Base-by-base conservation (phyloP, 2,113 vertebrate species). In the Menura novaehollandiae region DNA sequence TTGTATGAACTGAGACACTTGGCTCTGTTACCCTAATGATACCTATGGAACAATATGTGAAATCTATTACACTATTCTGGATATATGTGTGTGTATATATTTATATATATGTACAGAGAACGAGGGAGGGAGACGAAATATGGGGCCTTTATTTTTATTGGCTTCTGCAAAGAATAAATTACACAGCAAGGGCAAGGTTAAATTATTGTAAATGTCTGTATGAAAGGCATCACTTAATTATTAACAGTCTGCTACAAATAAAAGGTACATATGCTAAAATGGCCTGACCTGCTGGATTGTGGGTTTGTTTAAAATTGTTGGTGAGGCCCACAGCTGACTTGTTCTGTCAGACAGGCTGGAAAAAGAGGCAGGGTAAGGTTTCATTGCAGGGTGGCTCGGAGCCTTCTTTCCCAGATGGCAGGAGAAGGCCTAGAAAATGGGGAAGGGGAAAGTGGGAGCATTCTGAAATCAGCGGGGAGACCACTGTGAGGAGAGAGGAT, bases 161-260 rank as follows among this genome's bases (percentile, higher is more conserved):
- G 94, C 95, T 97, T 95, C 94, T 95, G 91, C 86, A 56, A 97
- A 77, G 96, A 89, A 94, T 96, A 93, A 97, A 93, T 97, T 96
- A 95, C 93, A 93, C 94, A 93, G 91, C 63, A 6, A 92, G 95
- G 95, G 95, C 95, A 95, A 95, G 94, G 95, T 95, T 96, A 97
- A 97, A 97, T 97, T 97, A 96, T 96, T 96, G 94, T 96, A 92
- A 96, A 96, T 95, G 96, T 97, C 96, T 94, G 93, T 96, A 95
- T 95, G 94, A 97, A 97, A 97, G 93, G 92, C 96, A 93, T 96
- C 95, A 96, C 94, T 97, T 97, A 97, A 97, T 97, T 97, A 97
- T 96, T 95, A 97, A 96, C 96, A 95, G 95, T 79, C 96, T 10
- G 39, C 89, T 91, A 58, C 94, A 97, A 96, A 97, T 95, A 96